Evolutionary conservation across 2,888 invertebrate species (phyloP), one percentile per base, ranked within the genome.

Genomic region (Metellina segmentata): DNA sequence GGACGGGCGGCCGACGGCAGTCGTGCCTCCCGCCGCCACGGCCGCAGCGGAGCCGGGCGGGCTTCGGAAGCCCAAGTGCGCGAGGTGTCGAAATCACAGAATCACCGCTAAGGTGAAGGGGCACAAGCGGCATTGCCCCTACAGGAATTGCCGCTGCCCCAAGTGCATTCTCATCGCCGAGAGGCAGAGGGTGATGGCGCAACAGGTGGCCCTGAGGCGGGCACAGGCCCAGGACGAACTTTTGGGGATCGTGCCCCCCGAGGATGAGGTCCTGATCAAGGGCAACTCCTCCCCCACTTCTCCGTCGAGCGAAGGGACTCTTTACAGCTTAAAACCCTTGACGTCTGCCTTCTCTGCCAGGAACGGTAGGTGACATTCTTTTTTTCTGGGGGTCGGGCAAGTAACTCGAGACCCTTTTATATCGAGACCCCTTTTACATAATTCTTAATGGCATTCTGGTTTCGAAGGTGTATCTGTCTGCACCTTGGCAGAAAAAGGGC

Each of bases 91-190:
- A 89, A 98, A 98, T 95, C 98, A 98, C 94, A 98, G 98, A 7
- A 97, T 98, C 77, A 97, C 98, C 93, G 97, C 97, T 7, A 97
- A 97, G 94, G 95, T 98, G 93, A 97, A 98, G 94, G 98, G 98
- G 1, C 98, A 98, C 95, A 98, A 98, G 95, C 96, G 97, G 90
- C 96, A 97, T 93, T 98, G 98, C 94, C 96, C 97, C 11, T 98
- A 97, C 97, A 96, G 97, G 81, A 97, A 97, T 94, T 98, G 98
- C 94, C 96, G 96, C 85, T 98, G 98, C 94, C 96, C 97, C 51
- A 97, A 97, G 94, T 98, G 98, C 94, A 96, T 97, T 93, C 95
- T 98, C 81, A 97, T 98, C 71, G 96, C 97, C 7, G 96, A 96
- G 93, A 94, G 96, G 69, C 96, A 96, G 94, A 94, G 96, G 69